Evolutionary conservation across 2,888 invertebrate genomes (phyloP).

Genomic region (Serripes groenlandicus): DNA sequence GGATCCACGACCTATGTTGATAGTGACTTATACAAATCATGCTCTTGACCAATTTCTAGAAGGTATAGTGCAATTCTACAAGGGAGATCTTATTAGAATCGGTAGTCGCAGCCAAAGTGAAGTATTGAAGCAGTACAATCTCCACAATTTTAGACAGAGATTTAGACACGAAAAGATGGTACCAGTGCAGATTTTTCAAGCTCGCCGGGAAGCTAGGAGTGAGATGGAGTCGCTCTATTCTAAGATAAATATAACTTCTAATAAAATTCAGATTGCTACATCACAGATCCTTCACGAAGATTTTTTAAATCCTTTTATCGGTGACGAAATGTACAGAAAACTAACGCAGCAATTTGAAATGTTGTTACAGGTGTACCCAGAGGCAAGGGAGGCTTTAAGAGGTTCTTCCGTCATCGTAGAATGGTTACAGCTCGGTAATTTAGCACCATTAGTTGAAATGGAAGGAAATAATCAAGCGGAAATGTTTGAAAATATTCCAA

Average conservation of each 20-base stretch:
- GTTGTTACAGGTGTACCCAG: conserved; percentile 46
- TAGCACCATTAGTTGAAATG: conserved; percentile 60
- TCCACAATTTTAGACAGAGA: conserved; percentile 60
- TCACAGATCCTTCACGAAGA: conserved; percentile 76
- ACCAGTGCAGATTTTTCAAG: conserved; percentile 56
- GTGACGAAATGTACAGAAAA: conserved; percentile 26
- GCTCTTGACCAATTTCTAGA: conserved; percentile 86
- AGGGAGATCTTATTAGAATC: conserved; percentile 79
- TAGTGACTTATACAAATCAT: conserved; percentile 86
- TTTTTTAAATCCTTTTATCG: conserved; percentile 67
- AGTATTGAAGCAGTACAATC: conserved; percentile 67
- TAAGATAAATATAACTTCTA: conserved; percentile 67
- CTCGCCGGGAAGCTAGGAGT: conserved; percentile 48
- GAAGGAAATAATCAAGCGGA: conserved; percentile 41
- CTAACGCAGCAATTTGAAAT: conserved; percentile 42
- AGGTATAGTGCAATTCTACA: conserved; percentile 79
- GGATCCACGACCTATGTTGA: conserved; percentile 81
- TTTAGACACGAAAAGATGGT: conserved; percentile 51
- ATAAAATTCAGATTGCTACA: conserved; percentile 69
- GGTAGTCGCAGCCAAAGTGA: conserved; percentile 82
- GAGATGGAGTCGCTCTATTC: conserved; percentile 66
- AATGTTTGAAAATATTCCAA: conserved; percentile 55
- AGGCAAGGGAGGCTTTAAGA: conserved; percentile 13
- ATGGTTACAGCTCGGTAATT: conserved; percentile 72
- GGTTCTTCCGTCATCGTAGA: conserved; percentile 63